Evolutionary conservation across 53 echinoderm and acorn worm species (phyloP), one percentile per base, ranked within the genome.

Genomic region (Zoroaster sp.): DNA sequence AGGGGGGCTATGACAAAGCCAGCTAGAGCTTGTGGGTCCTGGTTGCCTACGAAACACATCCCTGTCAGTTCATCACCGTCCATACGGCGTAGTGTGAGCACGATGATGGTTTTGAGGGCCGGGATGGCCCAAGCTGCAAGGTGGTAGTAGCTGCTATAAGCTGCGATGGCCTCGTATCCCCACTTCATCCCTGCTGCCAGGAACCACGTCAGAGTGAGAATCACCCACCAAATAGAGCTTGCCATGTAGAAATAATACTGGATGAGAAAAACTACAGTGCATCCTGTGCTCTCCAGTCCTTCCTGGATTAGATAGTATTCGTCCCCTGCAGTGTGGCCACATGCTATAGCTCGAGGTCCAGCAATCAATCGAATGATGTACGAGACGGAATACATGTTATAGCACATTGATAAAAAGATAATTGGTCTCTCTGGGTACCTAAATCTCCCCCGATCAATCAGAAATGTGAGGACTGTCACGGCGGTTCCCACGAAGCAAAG

Each of bases 231-330:
- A 33, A 97, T 94, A 11, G 97, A 97, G 71, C 95, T 95, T 15
- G 97, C 97, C 97, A 97, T 97, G 74, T 94, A 97, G 86, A 97
- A 97, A 86, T 97, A 97, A 73, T 97, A 97, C 94, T 97, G 97
- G n/a, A 94, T 90, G 5, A 97, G 78, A 87, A 97, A 97, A 4
- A 97, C 95, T 33, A 95, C 92, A 32, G 98, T 98, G 54, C 98
- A 98, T 15, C 95, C 92, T 0, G 98, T 96, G 88, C 94, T 98
- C 86, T 98, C 98, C 5, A 98, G 59, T 0, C 98, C 98, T 38
- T 95, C 94, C 34, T 96, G 95, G 5, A 98, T 98, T 13, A 95
- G 89, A 59, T 95, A 98, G 21, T 87, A 88, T 31, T 93, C 91
- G 11, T 80, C 89, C 4, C 82, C 72, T 0, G 94, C 87, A 12